Evolutionary conservation across 2,797 vertebrate species (phyloP).

Genomic region (Melanotaenia parkinsoni): DNA sequence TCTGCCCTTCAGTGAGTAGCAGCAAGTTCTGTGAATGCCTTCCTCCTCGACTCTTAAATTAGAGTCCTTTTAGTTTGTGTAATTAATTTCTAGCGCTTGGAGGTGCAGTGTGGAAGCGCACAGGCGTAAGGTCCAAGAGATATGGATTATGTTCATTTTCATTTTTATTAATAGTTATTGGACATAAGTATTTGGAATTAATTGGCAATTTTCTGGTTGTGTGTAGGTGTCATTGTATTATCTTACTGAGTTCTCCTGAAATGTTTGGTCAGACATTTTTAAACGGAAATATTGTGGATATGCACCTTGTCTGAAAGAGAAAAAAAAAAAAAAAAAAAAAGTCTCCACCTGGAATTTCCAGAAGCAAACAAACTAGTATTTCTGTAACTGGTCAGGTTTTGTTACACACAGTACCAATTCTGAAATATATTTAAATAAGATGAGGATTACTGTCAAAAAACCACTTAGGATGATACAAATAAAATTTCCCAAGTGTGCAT

Average conservation of each 20-base stretch:
- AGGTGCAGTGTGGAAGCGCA: slow-evolving; percentile 39
- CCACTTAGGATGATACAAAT: slow-evolving; percentile 6
- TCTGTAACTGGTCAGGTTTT: background rate
- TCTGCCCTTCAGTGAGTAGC: slow-evolving; percentile 53
- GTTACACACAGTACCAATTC: background rate
- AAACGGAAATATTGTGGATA: slow-evolving; percentile 13
- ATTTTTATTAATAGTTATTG: slow-evolving; percentile 59
- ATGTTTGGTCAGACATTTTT: slow-evolving; percentile 32
- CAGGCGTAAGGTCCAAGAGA: slow-evolving; percentile 29
- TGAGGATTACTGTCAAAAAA: slow-evolving; percentile 12
- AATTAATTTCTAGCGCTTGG: slow-evolving; percentile 66
- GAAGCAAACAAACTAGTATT: background rate
- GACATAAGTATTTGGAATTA: slow-evolving; percentile 59
- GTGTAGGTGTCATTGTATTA: slow-evolving; percentile 23
- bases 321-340: background rate
- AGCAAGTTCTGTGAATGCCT: slow-evolving; percentile 43
- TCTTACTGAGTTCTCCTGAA: slow-evolving; percentile 33
- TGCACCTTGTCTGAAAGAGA: background rate
- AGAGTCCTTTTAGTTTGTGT: slow-evolving; percentile 60
- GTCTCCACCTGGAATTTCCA: background rate
- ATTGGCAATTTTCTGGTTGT: slow-evolving; percentile 53
- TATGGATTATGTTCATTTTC: slow-evolving; percentile 62
- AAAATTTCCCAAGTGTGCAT: background rate
- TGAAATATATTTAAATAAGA: slow-evolving; percentile 19
- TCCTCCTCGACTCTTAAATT: slow-evolving; percentile 53